phyloP scores from a whole-genome alignment of 1,140 invertebrate genomes.

The Lepidurus apus region DNA sequence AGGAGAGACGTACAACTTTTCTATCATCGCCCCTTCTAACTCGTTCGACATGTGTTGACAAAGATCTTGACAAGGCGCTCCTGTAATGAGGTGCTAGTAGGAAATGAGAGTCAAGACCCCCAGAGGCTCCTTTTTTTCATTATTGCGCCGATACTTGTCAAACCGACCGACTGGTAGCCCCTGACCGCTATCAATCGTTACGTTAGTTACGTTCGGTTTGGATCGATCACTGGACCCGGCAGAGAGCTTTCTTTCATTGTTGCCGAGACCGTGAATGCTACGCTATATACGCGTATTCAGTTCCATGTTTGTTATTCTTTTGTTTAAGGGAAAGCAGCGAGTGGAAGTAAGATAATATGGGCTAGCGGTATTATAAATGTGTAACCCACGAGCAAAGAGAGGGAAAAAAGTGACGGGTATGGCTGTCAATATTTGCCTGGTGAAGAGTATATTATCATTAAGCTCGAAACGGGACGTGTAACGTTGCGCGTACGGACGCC shows the following conservation, averaged over 20 bases:
- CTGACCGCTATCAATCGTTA: neutral
- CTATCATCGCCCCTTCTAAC: neutral
- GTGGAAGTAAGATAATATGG: too few species aligned
- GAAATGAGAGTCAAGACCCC: constrained; percentile 1
- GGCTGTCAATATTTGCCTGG: neutral
- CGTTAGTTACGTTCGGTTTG: neutral
- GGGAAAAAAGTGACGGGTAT: neutral
- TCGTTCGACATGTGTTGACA: constrained; percentile 11
- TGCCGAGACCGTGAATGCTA: neutral
- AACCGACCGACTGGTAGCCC: neutral
- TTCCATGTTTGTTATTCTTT: constrained; percentile 46
- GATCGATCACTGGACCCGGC: neutral
- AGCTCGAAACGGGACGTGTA: constrained; percentile 6
- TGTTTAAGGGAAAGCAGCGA: constrained; percentile 26
- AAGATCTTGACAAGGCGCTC: constrained; percentile 3
- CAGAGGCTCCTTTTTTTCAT: neutral
- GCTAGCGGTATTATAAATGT: too few species aligned
- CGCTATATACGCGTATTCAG: constrained; percentile 38
- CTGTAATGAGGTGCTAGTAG: constrained; percentile 2
- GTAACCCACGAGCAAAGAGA: neutral
- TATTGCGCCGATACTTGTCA: constrained; percentile 18
- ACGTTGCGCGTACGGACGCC: neutral
- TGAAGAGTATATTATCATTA: constrained; percentile 12
- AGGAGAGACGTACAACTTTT: neutral
- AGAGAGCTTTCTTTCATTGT: neutral